Evolutionary conservation across 2,888 invertebrate species (phyloP), one percentile per base, ranked within the genome.

Genomic region (Pocota personata): DNA sequence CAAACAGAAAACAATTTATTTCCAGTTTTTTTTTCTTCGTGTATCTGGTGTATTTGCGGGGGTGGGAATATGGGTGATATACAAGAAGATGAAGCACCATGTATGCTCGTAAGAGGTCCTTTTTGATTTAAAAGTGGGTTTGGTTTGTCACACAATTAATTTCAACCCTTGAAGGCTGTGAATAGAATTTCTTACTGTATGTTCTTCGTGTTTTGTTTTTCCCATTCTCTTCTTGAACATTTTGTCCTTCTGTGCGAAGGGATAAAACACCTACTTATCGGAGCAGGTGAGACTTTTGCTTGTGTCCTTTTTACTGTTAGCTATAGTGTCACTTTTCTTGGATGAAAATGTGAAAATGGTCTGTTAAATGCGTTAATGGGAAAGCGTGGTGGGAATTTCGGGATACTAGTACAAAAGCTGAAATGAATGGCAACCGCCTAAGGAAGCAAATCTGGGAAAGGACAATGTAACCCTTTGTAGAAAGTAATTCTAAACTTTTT

Each of bases 61-160:
- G 3, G 6, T 62, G 19, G 7, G 55, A 10, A 14, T 48, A 60
- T 46, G 60, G 58, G 58, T 32, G 19, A 10, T 27, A n/a, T 35
- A 50, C n/a, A 12, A 12, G 35, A 57, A 57, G 55, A 57, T 72
- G 46, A 57, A 50, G 30, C 57, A 32, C 48, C 66, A 32, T 60
- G 21, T 60, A 64, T 57, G 67, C 35, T 64, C 12, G 35, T 35
- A 72, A 72, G 57, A 71, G 66, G 79, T 84, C 83, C 79, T 79
- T 67, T 84, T 84, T 84, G 73, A 84, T 79, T 84, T 84, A 84
- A 83, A 79, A 69, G 69, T 57, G 79, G 79, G 73, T 69, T 80
- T 57, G 79, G 79, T 64, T 84, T 75, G 69, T 84, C 84, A 75
- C 69, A 84, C 79, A 79, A 84, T 84, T 84, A 84, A 84, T 79